Evolutionary conservation across 2,113 vertebrate species (phyloP).

Genomic region (Atherinomorus stipes): DNA sequence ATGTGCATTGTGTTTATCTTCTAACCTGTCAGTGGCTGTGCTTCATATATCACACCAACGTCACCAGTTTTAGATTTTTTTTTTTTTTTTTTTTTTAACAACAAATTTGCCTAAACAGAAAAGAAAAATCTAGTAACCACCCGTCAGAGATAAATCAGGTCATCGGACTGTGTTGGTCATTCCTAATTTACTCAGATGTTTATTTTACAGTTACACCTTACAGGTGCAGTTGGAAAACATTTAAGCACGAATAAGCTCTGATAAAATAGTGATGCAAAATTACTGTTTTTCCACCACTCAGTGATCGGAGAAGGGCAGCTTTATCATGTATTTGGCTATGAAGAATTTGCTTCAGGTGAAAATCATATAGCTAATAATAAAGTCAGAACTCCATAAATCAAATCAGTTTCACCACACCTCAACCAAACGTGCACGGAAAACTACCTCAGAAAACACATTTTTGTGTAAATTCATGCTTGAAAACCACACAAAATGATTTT

Average conservation of each 20-base stretch:
- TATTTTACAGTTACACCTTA: constrained; percentile 23
- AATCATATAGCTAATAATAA: constrained; percentile 43
- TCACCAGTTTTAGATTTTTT: constrained; percentile 13
- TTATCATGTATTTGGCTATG: constrained; percentile 59
- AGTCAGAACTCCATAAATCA: constrained; percentile 64
- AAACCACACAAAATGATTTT: constrained; percentile 4
- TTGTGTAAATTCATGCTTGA: constrained; percentile 2
- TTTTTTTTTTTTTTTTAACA: neutral
- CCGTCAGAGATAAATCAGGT: neutral
- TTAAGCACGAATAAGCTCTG: constrained; percentile 20
- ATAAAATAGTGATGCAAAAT: constrained; percentile 55
- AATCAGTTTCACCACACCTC: constrained; percentile 22
- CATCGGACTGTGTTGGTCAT: constrained; percentile 9
- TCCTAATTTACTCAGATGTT: constrained; percentile 10
- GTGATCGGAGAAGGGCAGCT: constrained; percentile 35
- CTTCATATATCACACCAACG: constrained; percentile 12
- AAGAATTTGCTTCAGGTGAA: constrained; percentile 71
- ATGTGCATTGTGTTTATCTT: constrained; percentile 5
- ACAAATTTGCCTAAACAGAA: neutral
- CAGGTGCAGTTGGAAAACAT: constrained; percentile 11
- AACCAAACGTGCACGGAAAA: neutral
- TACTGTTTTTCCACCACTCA: constrained; percentile 47
- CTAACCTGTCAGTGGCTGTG: neutral
- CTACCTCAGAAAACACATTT: neutral
- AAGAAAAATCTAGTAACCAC: neutral